Conservation (phyloP, 2,888 invertebrate species). For the Chelonus formosanus region DNA sequence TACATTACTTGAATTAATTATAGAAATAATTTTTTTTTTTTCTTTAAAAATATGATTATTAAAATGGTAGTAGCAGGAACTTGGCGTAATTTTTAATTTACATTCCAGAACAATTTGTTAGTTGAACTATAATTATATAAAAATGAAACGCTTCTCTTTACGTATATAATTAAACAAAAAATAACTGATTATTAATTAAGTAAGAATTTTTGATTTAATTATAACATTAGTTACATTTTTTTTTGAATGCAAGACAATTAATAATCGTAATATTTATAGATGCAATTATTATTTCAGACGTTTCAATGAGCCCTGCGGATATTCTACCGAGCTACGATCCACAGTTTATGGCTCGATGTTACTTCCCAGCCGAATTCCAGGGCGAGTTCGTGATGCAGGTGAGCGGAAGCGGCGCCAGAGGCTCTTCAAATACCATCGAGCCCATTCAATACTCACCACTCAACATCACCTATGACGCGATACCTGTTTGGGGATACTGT, state of each 20-base stretch:
- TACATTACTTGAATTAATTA: no score
- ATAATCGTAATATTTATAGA: slow-evolving; percentile 20
- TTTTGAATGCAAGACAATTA: not conserved
- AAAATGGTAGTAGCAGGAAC: no score
- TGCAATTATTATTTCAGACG: slow-evolving; percentile 39
- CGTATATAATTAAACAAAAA: no score
- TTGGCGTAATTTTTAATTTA: no score
- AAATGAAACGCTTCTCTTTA: no score
- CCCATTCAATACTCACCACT: slow-evolving; percentile 71
- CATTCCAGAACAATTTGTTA: no score
- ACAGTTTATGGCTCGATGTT: slow-evolving; percentile 67
- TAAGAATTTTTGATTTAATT: slow-evolving; percentile 3
- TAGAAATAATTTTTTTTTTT: no score
- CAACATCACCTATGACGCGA: slow-evolving; percentile 71
- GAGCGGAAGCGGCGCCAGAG: slow-evolving; percentile 54
- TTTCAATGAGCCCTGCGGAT: slow-evolving; percentile 44
- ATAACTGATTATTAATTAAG: not conserved
- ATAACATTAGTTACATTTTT: not conserved
- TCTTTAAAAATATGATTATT: no score
- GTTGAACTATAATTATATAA: no score
- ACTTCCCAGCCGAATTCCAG: slow-evolving; percentile 73
- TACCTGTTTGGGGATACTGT: slow-evolving; percentile 75
- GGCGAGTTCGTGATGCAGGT: slow-evolving; percentile 73
- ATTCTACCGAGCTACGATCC: slow-evolving; percentile 51
- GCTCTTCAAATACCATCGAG: slow-evolving; percentile 63